phyloP scores from a whole-genome alignment of 2,888 invertebrate genomes.

The Rugalucina vietnamica region DNA sequence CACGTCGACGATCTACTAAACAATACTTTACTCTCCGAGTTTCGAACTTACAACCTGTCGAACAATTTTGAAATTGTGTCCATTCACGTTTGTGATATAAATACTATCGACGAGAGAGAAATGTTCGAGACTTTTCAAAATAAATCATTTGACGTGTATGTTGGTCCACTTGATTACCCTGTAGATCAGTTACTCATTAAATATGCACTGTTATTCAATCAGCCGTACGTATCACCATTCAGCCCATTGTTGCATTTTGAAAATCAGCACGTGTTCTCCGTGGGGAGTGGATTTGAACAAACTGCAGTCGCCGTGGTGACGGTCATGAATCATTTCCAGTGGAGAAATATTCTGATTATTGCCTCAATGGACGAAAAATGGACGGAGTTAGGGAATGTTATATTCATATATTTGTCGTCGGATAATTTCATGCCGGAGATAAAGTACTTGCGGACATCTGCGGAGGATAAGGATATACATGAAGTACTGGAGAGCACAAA shows the following conservation, averaged over 20 bases:
- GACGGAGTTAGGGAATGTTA: slow-evolving; percentile 12
- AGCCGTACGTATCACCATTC: not conserved
- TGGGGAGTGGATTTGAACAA: slow-evolving; percentile 45
- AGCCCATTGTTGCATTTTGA: slow-evolving; percentile 15
- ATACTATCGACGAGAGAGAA: not conserved
- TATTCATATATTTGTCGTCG: not conserved
- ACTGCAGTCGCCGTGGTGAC: slow-evolving; percentile 27
- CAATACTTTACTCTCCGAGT: too few relatives aligned
- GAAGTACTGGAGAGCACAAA: not conserved
- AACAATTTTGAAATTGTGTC: not conserved
- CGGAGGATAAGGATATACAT: not conserved
- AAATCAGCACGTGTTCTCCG: slow-evolving; percentile 6
- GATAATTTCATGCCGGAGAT: not conserved
- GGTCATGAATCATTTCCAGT: slow-evolving; percentile 44
- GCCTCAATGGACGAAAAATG: not conserved
- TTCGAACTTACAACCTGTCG: not conserved
- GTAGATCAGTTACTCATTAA: not conserved
- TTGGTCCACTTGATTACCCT: not conserved
- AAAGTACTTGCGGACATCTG: not conserved
- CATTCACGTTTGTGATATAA: not conserved
- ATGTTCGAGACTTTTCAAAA: not conserved
- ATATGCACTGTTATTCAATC: not conserved
- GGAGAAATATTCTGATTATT: slow-evolving; percentile 35
- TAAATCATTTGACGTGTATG: not conserved
- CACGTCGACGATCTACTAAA: too few relatives aligned